These are phyloP conservation scores for Nemapogon koenigi DNA, from an alignment of 2,888 invertebrate genomes.

Conservation along the genomic window DNA sequence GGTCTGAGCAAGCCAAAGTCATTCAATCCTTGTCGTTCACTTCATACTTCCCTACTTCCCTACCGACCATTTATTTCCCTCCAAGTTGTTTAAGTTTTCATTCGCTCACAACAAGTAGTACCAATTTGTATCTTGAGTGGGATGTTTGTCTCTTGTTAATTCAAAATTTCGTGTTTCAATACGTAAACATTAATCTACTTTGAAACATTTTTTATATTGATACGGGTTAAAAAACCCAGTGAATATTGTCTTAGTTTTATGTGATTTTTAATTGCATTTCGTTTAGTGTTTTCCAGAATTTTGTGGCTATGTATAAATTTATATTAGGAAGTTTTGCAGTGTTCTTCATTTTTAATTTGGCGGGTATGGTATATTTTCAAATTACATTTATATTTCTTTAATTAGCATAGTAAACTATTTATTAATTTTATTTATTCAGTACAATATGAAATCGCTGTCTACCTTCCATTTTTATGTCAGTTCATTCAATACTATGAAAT, in stretches of 20 bases:
- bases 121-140: constrained; percentile 14
- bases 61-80: too few relatives aligned
- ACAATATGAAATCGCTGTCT: too few relatives aligned
- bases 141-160: constrained; percentile 19
- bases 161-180: constrained; percentile 24
- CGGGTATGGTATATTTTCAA: constrained; percentile 31
- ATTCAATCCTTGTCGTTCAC: too few relatives aligned
- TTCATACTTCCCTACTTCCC: too few relatives aligned
- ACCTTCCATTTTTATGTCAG: too few relatives aligned
- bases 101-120: constrained; percentile 18
- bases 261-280: constrained; percentile 6
- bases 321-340: constrained; percentile 29
- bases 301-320: constrained; percentile 33
- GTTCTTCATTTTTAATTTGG: constrained; percentile 24
- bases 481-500: too few relatives aligned
- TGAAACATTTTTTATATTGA: not conserved
- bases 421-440: too few relatives aligned
- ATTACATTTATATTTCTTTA: constrained; percentile 11
- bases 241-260: not conserved
- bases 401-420: too few relatives aligned
- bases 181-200: constrained; percentile 21
- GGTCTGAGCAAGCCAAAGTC: too few relatives aligned
- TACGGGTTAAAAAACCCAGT: not conserved
- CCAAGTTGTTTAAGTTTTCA: too few relatives aligned
- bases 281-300: constrained; percentile 1